These are phyloP conservation scores for Dasyornis broadbenti DNA, from an alignment of 2,113 vertebrate species.

Conservation along the genomic window DNA sequence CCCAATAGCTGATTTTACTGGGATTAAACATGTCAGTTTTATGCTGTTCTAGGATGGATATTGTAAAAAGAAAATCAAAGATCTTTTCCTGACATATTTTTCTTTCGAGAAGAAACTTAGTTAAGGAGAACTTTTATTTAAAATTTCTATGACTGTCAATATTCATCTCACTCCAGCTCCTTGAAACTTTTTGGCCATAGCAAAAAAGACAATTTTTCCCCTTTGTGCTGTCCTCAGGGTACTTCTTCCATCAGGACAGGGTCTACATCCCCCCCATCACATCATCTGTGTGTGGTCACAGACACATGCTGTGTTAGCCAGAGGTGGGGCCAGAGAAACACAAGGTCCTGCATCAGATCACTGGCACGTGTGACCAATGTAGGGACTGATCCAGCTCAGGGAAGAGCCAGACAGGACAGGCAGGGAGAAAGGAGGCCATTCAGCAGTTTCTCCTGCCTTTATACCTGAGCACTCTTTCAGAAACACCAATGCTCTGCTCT, in stretches of 20 bases:
- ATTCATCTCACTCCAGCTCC: neutral
- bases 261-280: too few relatives aligned
- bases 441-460: too few relatives aligned
- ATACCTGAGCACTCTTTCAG: neutral
- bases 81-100: neutral
- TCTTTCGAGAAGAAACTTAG: neutral
- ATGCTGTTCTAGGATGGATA: neutral
- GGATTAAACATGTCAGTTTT: neutral
- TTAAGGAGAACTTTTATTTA: neutral
- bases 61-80: neutral
- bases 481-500: neutral
- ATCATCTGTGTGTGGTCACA: rapidly evolving
- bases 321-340: too few relatives aligned
- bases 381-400: too few relatives aligned
- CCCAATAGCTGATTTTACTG: neutral
- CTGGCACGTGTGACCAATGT: neutral
- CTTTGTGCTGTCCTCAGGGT: neutral
- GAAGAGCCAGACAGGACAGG: too few relatives aligned
- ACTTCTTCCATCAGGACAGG: neutral
- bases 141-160: neutral
- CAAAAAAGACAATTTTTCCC: neutral
- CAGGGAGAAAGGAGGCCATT: too few relatives aligned
- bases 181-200: neutral
- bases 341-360: neutral
- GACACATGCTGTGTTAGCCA: too few relatives aligned